These are phyloP conservation scores for Petrocephalus sullivani DNA, from an alignment of 2,797 vertebrate genomes.

Conservation along the genomic window DNA sequence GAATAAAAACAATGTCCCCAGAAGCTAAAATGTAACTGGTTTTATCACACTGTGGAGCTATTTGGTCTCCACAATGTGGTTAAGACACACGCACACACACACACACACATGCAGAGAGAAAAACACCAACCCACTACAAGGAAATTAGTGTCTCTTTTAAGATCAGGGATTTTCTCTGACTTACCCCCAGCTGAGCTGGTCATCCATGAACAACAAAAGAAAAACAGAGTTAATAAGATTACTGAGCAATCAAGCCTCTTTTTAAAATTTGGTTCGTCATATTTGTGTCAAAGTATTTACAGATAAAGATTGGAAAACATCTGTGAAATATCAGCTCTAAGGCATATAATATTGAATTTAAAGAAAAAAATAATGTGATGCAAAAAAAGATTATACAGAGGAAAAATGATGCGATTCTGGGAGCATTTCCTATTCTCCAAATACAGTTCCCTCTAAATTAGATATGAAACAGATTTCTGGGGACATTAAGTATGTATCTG, in stretches of 20 bases:
- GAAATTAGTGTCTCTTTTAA: not conserved
- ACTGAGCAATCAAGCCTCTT: not conserved
- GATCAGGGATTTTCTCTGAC: not conserved
- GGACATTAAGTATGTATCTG: not conserved
- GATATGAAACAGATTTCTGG: slow-evolving; percentile 11
- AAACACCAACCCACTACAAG: not conserved
- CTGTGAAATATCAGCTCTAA: not conserved
- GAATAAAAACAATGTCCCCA: too few relatives aligned
- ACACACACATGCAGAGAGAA: slow-evolving; percentile 28
- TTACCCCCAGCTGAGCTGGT: not conserved
- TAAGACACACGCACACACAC: slow-evolving; percentile 26
- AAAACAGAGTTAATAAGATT: not conserved
- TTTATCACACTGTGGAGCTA: too few relatives aligned
- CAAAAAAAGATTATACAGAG: not conserved
- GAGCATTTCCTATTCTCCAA: not conserved
- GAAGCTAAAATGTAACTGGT: too few relatives aligned
- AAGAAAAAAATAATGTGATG: not conserved
- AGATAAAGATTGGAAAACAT: not conserved
- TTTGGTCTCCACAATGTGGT: not conserved
- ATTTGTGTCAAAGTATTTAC: not conserved
- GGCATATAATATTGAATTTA: not conserved
- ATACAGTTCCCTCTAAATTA: not conserved
- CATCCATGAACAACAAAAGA: not conserved
- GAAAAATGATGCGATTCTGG: not conserved
- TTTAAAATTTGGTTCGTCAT: not conserved